Base-by-base conservation (phyloP, 2,797 vertebrate species). In the Apogon talboti region DNA sequence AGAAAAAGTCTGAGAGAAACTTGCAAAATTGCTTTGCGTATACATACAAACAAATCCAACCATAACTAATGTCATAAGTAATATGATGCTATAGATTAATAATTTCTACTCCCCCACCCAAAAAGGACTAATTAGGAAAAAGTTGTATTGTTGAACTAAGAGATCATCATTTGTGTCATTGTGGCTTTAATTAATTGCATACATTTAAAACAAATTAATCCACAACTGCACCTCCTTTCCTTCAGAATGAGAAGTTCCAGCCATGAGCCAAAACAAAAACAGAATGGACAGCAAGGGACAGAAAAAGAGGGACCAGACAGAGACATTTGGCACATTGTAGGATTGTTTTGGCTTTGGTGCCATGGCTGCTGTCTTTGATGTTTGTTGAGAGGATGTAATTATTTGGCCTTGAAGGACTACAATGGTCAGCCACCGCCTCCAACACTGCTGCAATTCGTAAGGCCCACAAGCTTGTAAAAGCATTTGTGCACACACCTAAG, bases 271-370 rank as follows among this genome's bases (percentile, higher is more conserved):
- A 69, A 14, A 49, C 37, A 57, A 55, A 74, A 65, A 43, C 38
- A 51, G 58, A 38, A 60, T 24, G 62, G 62, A 66, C 57, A 69
- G 24, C 68, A 30, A 50, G 55, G 55, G 16, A 33, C 66, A 35
- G 33, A 8, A 10, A 35, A 35, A 35, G 54, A 53, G 66, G 55
- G 56, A 50, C 40, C 40, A 56, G 15, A 71, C 35, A 78, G 56
- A 61, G 37, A 47, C 64, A 87, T 76, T 72, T 89, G 87, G 84
- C 83, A 90, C 74, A 82, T 86, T 69, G 62, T 10, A 9, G 83
- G 64, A 82, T 86, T 83, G 86, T 82, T 87, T 83, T 81, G 74
- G 63, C 73, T 83, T 62, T 78, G 66, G 63, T 87, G 85, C 64
- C 83, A 79, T 74, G 73, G 74, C 79, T 71, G 63, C 74, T 81